Evolutionary conservation across 2,797 vertebrate species (phyloP).

Genomic region (Tapera naevia): DNA sequence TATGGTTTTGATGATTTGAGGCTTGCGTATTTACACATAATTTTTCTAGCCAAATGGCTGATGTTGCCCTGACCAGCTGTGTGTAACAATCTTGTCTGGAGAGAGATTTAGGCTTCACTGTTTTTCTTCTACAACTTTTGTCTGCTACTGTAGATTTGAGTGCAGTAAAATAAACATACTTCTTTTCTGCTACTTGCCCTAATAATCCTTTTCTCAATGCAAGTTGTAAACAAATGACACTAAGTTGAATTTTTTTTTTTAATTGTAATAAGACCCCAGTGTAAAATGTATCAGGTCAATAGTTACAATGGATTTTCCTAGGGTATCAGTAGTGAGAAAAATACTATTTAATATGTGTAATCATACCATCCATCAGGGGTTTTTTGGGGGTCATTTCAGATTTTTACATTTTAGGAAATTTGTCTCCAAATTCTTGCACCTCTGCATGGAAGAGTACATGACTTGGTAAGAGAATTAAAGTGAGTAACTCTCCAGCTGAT

Average conservation of each 20-base stretch:
- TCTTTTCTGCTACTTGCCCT: neutral
- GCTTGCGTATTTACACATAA: neutral
- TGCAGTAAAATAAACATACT: neutral
- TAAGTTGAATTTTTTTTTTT: too few species aligned
- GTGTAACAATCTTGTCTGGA: neutral
- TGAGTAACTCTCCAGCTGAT: neutral
- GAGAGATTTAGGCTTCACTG: neutral
- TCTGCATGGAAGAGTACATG: neutral
- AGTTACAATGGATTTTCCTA: neutral
- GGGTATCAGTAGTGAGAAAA: neutral
- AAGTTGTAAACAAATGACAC: neutral
- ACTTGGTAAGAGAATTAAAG: neutral
- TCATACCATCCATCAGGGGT: neutral
- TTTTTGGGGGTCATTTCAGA: neutral
- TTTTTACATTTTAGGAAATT: neutral
- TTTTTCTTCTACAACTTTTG: neutral
- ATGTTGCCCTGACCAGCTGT: neutral
- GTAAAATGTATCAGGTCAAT: neutral
- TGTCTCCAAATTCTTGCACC: neutral
- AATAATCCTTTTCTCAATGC: neutral
- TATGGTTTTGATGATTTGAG: neutral
- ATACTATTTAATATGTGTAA: neutral
- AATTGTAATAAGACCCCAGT: too few species aligned
- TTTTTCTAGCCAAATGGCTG: neutral
- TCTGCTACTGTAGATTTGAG: neutral